phyloP scores from a whole-genome alignment of 1,140 invertebrate species.

The Bombus cullumanus region DNA sequence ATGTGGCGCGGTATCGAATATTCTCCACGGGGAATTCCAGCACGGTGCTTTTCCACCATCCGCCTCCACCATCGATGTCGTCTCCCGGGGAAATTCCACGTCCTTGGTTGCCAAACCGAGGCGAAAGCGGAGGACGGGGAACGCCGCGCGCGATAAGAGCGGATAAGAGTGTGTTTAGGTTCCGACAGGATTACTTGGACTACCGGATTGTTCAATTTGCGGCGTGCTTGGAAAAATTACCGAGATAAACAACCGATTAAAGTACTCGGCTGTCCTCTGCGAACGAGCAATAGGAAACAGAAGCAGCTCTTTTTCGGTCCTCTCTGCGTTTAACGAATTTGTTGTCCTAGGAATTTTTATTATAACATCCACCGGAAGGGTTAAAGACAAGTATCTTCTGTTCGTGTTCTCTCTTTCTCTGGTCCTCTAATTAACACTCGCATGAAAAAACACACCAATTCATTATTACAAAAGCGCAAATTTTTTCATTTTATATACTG shows the following conservation, averaged over 20 bases:
- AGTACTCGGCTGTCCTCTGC: neutral
- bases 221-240: constrained; percentile 31
- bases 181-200: neutral
- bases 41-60: constrained; percentile 13
- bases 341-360: too few species aligned
- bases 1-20: constrained; percentile 10
- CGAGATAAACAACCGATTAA: neutral
- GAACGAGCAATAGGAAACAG: neutral
- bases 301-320: neutral
- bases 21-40: constrained; percentile 9
- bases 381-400: too few species aligned
- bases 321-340: neutral
- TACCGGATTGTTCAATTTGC: constrained; percentile 21
- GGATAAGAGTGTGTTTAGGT: constrained; percentile 21
- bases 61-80: neutral
- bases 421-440: too few species aligned
- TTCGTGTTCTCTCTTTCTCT: too few species aligned
- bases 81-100: neutral
- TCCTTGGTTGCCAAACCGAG: constrained; percentile 1
- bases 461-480: neutral
- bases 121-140: neutral
- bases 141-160: constrained; percentile 13
- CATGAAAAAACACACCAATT: neutral
- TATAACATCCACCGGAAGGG: too few species aligned
- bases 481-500: neutral